These are phyloP conservation scores for Dascillus cervinus DNA, from an alignment of 2,888 invertebrate genomes.

Conservation along the genomic window DNA sequence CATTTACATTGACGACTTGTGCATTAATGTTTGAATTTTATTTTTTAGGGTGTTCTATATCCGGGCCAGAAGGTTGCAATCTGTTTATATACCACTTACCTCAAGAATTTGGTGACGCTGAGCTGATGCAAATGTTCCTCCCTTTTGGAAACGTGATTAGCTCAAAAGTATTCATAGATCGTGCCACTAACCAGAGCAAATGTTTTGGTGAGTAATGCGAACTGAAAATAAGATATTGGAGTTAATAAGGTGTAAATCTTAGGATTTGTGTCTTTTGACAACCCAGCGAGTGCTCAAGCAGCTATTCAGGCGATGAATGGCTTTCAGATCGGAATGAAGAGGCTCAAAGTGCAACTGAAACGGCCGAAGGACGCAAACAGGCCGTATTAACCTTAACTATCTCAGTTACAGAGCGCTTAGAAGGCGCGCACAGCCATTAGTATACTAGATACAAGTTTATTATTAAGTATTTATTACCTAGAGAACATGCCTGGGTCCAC, in stretches of 20 bases:
- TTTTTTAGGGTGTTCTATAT: constrained; percentile 94
- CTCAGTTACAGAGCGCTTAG: constrained; percentile 19
- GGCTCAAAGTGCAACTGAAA: constrained; percentile 98
- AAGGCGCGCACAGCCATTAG: constrained; percentile 21
- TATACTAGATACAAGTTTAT: constrained; percentile 24
- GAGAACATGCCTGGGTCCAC: constrained; percentile 14
- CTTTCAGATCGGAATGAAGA: constrained; percentile 99
- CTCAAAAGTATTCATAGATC: constrained; percentile 99
- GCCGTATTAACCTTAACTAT: constrained; percentile 84
- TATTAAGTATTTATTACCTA: constrained; percentile 11
- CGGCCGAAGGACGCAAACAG: constrained; percentile 96
- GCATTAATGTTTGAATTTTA: too few relatives aligned
- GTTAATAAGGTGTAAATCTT: constrained; percentile 22
- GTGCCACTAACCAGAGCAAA: constrained; percentile 99
- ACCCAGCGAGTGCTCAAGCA: constrained; percentile 94
- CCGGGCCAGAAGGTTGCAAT: constrained; percentile 99
- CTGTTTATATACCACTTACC: constrained; percentile 99
- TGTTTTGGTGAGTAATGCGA: constrained; percentile 83
- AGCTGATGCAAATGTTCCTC: constrained; percentile 99
- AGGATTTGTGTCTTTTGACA: constrained; percentile 99
- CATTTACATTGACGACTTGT: too few relatives aligned
- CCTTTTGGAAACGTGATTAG: constrained; percentile 99
- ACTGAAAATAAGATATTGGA: background rate
- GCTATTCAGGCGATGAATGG: constrained; percentile 99
- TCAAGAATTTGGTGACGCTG: constrained; percentile 98